Conservation (phyloP, 2,797 vertebrate species). For the Enteromius viviparus region DNA sequence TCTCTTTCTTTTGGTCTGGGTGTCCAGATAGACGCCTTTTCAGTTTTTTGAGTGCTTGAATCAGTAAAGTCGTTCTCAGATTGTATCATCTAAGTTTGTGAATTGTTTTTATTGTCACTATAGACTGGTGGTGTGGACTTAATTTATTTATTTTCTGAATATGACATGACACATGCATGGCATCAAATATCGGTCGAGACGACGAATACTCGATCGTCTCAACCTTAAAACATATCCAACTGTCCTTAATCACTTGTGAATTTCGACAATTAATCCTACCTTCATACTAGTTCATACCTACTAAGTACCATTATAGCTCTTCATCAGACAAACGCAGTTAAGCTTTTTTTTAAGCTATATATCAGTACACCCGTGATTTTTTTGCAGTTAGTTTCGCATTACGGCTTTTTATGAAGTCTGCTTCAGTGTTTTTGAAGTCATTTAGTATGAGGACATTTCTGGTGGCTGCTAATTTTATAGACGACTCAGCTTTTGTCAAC, state of each 20-base stretch:
- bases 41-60: constrained; percentile 53
- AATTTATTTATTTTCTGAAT: constrained; percentile 79
- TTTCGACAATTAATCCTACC: constrained; percentile 15
- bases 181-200: constrained; percentile 24
- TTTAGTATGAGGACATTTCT: constrained; percentile 36
- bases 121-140: constrained; percentile 66
- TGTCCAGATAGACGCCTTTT: constrained; percentile 49
- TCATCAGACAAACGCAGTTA: constrained; percentile 12
- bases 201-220: constrained; percentile 3
- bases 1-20: constrained; percentile 40
- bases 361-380: background rate
- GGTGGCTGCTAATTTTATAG: constrained; percentile 43
- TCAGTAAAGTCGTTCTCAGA: constrained; percentile 53
- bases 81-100: constrained; percentile 57
- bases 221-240: constrained; percentile 38
- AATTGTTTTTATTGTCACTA: constrained; percentile 63
- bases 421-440: constrained; percentile 49
- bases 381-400: constrained; percentile 3
- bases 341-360: constrained; percentile 6
- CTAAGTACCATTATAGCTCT: constrained; percentile 30
- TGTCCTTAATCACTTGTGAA: constrained; percentile 46
- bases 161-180: constrained; percentile 62
- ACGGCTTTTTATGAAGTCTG: constrained; percentile 32
- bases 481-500: constrained; percentile 14
- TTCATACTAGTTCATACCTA: constrained; percentile 16